Base-by-base conservation (phyloP, 2,797 vertebrate genomes). In the Alfaro cultratus region DNA sequence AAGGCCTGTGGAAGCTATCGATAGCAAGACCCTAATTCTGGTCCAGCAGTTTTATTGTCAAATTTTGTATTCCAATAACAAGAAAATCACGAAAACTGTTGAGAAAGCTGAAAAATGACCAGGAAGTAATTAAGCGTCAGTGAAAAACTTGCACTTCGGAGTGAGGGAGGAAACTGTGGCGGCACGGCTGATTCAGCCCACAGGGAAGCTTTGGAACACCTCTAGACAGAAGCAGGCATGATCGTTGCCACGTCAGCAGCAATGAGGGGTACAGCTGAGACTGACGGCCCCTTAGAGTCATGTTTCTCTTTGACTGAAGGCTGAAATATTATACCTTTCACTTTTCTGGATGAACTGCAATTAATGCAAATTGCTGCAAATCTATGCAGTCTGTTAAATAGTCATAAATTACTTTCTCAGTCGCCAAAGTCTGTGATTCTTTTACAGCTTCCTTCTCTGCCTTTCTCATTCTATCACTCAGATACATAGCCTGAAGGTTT, bases 161-260 rank as follows among this genome's bases (percentile, higher is more conserved):
- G 39, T 1, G 62, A 16, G 41, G 41, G 23, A 2, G 46, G 78
- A 60, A 23, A 60, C n/a, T 41, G 64, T 67, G 21, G 47, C 45
- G 4, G 71, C 21, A 26, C 75, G 29, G 16, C 13, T 79, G 49
- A 82, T 80, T 78, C 88, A 62, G 81, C 83, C 88, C 87, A 89
- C 83, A 74, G 70, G 70, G 80, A 76, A 74, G 47, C 31, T 78
- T 16, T 75, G 75, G 74, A 82, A 77, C 73, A 74, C 74, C 73
- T 86, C 76, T 72, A 53, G 34, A 78, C 49, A 82, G 55, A 77
- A 80, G 83, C 88, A 82, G 86, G 81, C 90, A 87, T 87, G 86
- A 91, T 88, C 57, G n/a, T 60, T 5, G 90, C 93, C 95, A 95
- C 92, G 88, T 95, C 91, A 87, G 88, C 94, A 93, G 83, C 67